Conservation (phyloP, 2,888 invertebrate genomes). For the Ormyrus labotus region DNA sequence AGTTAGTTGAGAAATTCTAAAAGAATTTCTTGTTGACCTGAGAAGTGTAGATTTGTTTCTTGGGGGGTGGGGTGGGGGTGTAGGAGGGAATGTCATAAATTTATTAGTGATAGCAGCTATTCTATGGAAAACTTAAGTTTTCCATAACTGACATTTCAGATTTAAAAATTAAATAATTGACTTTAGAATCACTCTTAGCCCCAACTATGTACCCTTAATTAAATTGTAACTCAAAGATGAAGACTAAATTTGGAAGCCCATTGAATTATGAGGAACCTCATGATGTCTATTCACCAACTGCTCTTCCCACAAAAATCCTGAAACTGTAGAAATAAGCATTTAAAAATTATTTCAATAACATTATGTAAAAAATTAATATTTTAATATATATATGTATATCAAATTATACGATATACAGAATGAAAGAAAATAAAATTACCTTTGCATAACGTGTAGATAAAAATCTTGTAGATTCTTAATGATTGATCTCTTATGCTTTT, state of each 20-base stretch:
- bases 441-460: no score
- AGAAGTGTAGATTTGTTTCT: neutral
- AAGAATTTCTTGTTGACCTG: conserved; percentile 39
- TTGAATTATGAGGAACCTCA: neutral
- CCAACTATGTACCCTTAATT: neutral
- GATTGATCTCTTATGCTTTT: no score
- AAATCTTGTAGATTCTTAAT: no score
- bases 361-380: no score
- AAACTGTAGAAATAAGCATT: conserved; percentile 20
- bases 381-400: no score
- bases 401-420: no score
- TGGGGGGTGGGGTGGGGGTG: neutral
- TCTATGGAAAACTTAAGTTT: conserved; percentile 18
- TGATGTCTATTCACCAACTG: conserved; percentile 13
- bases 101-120: conserved; percentile 45
- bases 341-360: neutral
- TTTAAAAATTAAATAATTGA: conserved; percentile 12
- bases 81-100: conserved; percentile 19
- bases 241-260: neutral
- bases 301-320: conserved; percentile 19
- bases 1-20: conserved; percentile 11
- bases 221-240: neutral
- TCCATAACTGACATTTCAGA: conserved; percentile 4
- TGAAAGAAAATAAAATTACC: no score
- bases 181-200: conserved; percentile 13